phyloP scores from a whole-genome alignment of 2,797 vertebrate genomes.

The Dallia pectoralis region DNA sequence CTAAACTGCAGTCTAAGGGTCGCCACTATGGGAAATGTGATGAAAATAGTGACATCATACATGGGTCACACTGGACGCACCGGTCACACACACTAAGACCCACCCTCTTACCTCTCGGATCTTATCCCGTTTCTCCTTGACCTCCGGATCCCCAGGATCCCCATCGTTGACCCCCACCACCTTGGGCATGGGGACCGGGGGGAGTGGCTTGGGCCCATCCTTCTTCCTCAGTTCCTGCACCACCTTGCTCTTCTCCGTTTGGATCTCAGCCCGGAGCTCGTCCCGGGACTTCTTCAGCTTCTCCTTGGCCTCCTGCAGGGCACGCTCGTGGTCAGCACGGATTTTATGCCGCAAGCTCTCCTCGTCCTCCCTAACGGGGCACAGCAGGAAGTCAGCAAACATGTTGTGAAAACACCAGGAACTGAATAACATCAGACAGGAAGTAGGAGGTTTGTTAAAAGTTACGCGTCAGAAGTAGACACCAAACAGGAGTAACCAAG shows the following conservation, averaged over 20 bases:
- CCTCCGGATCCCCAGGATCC: conserved; percentile 84
- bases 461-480: background rate
- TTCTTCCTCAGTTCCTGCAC: conserved; percentile 88
- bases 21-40: no score
- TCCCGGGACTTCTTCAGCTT: conserved; percentile 93
- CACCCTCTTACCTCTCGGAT: conserved; percentile 87
- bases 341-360: conserved; percentile 97
- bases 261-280: conserved; percentile 93
- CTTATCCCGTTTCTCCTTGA: conserved; percentile 92
- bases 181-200: conserved; percentile 90
- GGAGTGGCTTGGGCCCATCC: conserved; percentile 80
- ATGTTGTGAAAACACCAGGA: background rate
- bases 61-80: no score
- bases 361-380: conserved; percentile 87
- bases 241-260: conserved; percentile 94
- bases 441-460: background rate
- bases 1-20: no score
- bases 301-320: conserved; percentile 96
- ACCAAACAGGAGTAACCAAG: background rate
- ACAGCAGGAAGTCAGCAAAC: conserved; percentile 18
- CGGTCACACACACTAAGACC: background rate
- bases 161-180: conserved; percentile 88
- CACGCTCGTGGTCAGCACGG: conserved; percentile 94
- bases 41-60: no score
- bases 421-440: background rate